Conservation (phyloP, 2,797 vertebrate species). For the Takifugu ocellatus region DNA sequence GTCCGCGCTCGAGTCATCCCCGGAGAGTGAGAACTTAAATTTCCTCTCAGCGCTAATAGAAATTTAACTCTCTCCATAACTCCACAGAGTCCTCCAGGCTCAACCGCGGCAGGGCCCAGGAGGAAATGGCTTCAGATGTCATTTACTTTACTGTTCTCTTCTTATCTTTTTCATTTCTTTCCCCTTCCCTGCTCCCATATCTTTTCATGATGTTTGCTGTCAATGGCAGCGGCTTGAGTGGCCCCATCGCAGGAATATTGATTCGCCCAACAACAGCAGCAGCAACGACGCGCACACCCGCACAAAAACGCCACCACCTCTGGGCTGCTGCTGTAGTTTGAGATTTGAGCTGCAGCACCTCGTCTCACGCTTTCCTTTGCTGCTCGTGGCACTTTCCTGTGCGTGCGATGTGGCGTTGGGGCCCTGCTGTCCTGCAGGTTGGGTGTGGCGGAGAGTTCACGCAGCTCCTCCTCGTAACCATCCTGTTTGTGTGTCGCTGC, state of each 20-base stretch:
- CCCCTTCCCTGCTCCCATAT: constrained; percentile 74
- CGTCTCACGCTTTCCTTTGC: constrained; percentile 26
- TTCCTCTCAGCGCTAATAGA: constrained; percentile 76
- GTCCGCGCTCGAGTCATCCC: constrained; percentile 58
- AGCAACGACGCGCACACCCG: background rate
- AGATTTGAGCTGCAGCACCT: constrained; percentile 53
- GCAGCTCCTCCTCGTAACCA: constrained; percentile 53
- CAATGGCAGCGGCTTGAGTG: constrained; percentile 76
- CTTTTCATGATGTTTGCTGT: constrained; percentile 83
- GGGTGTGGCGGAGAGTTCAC: constrained; percentile 21
- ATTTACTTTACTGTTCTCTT: constrained; percentile 82
- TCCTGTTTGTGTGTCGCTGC: constrained; percentile 38
- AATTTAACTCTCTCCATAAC: constrained; percentile 78
- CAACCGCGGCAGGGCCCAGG: constrained; percentile 63
- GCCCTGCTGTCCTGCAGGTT: constrained; percentile 33
- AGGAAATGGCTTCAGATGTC: constrained; percentile 82
- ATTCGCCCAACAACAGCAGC: constrained; percentile 47
- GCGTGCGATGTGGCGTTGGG: constrained; percentile 38
- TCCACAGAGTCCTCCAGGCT: constrained; percentile 69
- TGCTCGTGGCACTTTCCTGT: constrained; percentile 24
- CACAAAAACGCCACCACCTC: constrained; percentile 8
- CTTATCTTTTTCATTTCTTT: constrained; percentile 82
- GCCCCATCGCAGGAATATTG: constrained; percentile 76
- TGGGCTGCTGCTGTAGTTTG: constrained; percentile 41
- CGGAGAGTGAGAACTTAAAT: constrained; percentile 73